Evolutionary conservation across 2,888 invertebrate genomes (phyloP).

Genomic region (Tetragonula carbonaria): DNA sequence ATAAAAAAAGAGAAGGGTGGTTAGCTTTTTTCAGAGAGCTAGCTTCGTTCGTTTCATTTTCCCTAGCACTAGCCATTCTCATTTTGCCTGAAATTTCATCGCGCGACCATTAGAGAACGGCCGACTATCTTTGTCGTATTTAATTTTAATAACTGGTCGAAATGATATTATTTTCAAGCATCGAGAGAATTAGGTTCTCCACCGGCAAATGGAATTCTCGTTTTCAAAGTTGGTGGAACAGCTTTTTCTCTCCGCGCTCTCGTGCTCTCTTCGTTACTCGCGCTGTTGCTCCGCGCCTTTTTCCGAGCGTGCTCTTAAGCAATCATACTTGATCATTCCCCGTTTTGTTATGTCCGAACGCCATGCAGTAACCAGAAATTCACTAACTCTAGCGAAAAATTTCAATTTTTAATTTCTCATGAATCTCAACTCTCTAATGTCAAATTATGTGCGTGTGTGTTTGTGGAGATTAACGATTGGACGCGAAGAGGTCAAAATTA

Average conservation of each 20-base stretch:
- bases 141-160: not conserved
- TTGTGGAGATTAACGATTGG: not conserved
- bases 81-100: not conserved
- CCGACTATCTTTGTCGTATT: conserved; percentile 1
- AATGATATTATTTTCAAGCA: not conserved
- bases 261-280: not conserved
- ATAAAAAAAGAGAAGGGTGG: not conserved
- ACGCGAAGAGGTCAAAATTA: conserved; percentile 4
- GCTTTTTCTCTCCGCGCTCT: not conserved
- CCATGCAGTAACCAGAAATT: not conserved
- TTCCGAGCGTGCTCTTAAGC: not conserved
- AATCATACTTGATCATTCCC: not conserved
- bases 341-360: not conserved
- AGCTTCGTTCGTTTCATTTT: not conserved
- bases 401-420: no score
- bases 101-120: not conserved
- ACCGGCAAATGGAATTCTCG: not conserved
- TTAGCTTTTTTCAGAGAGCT: not conserved
- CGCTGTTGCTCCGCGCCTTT: not conserved
- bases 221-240: not conserved
- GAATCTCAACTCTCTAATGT: not conserved
- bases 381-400: not conserved
- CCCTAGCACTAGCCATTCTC: not conserved
- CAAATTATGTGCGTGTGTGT: not conserved
- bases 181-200: not conserved